Base-by-base conservation (phyloP, 2,888 invertebrate genomes). In the Meiosimyza decipiens region DNA sequence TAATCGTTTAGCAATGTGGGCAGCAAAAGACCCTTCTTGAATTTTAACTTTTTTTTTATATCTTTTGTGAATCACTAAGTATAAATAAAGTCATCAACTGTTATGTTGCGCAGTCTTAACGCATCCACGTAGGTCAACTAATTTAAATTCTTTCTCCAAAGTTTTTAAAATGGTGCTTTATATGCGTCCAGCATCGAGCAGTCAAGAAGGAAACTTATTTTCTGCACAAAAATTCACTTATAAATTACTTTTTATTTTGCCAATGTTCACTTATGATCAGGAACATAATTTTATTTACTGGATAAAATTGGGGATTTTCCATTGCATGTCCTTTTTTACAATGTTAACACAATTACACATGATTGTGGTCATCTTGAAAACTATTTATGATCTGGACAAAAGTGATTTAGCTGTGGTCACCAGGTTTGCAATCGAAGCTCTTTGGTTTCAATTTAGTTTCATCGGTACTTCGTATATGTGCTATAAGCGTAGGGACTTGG, bases 221-320 rank as follows among this genome's bases (percentile, higher is more conserved):
- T 40, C 40, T 1, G n/a, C 40, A 40, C 62, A 62, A n/a, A 62
- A n/a, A 47, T 16, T 62, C 6, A 47, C 16, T 7, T n/a, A 47
- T 12, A 62, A 62, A 47, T 12, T 62, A 4, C n/a, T 62, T n/a
- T 62, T 62, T 47, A 47, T 62, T 18, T 47, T 62, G 62, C 62
- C 62, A 4, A 62, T 62, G 49, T 40, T 40, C 18, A 18, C 6
- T 11, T 62, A 16, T 40, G 47, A 16, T 4, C 16, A 11, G 33
- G 33, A 33, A 40, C 9, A 62, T 49, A 15, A 40, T 18, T 47
- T 47, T 11, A 6, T n/a, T 22, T 16, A 47, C 6, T 40, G n/a
- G 16, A n/a, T 40, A 47, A 40, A 47, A 62, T 12, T 7, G 18
- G 3, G 40, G 15, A n/a, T 47, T 16, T 62, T 62, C 11, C 12